A percentile compares a stretch with the other conserved stretches of the same genome.
These are phyloP conservation scores for Labeo catla DNA, from an alignment of 2,113 vertebrate species.

Conservation along the genomic window DNA sequence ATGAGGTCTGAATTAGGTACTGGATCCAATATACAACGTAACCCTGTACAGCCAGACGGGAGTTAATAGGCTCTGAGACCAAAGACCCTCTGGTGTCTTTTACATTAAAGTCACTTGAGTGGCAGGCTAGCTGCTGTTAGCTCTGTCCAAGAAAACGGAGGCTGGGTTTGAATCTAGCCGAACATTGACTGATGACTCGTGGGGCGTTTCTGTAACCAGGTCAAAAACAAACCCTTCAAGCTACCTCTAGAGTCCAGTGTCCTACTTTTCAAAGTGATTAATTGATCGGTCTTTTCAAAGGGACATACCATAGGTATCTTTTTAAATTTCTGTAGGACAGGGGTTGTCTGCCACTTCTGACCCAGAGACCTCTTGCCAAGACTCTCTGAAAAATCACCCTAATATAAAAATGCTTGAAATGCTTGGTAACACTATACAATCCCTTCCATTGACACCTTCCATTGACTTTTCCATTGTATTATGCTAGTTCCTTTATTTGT, in stretches of 20 bases:
- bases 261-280: conserved; percentile 58
- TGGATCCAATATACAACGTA: conserved; percentile 34
- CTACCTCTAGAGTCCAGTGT: conserved; percentile 55
- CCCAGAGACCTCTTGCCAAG: not conserved
- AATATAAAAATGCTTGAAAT: not conserved
- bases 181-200: conserved; percentile 51
- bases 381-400: not conserved
- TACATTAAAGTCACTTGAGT: conserved; percentile 44
- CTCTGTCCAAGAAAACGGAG: conserved; percentile 33
- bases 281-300: conserved; percentile 20
- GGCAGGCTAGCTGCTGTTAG: conserved; percentile 25
- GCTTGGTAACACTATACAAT: not conserved
- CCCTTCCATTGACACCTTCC: not conserved
- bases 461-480: not conserved
- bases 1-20: conserved; percentile 42
- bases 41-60: conserved; percentile 32
- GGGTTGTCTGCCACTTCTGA: not conserved
- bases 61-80: conserved; percentile 57
- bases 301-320: conserved; percentile 4
- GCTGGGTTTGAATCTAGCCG: conserved; percentile 18
- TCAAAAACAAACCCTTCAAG: conserved; percentile 62
- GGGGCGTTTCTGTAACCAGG: conserved; percentile 67
- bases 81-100: conserved; percentile 41
- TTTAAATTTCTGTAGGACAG: not conserved
- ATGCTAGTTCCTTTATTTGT: no score